Evolutionary conservation across 2,888 invertebrate genomes (phyloP).

Genomic region (Drosophila austrosaltans): DNA sequence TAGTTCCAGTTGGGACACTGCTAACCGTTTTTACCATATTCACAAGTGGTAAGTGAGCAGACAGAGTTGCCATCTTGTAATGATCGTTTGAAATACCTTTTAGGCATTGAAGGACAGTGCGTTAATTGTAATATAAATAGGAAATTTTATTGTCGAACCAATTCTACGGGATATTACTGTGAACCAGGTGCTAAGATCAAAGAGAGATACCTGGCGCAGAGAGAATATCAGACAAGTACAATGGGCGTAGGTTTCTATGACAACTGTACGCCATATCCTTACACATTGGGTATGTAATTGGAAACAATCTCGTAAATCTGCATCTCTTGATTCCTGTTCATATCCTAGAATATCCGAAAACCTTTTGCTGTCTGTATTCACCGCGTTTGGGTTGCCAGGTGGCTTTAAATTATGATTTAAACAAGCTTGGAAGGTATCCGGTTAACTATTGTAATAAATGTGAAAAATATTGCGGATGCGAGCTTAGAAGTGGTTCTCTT

Average conservation of each 20-base stretch:
- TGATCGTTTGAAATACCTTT: background rate
- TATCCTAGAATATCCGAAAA: constrained; percentile 15
- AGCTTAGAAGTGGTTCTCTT: too few relatives aligned
- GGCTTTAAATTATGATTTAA: constrained; percentile 6
- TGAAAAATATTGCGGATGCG: constrained; percentile 16
- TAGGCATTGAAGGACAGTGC: constrained; percentile 25
- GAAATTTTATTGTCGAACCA: background rate
- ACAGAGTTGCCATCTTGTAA: accelerated
- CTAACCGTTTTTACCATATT: background rate
- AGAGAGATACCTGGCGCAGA: accelerated
- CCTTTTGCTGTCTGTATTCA: constrained; percentile 54
- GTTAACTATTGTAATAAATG: constrained; percentile 29
- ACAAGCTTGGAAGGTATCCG: background rate
- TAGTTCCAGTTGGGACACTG: background rate
- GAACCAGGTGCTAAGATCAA: background rate
- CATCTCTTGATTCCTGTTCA: background rate
- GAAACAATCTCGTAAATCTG: background rate
- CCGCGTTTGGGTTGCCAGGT: constrained; percentile 34
- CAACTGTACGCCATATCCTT: constrained; percentile 38
- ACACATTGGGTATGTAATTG: constrained; percentile 18
- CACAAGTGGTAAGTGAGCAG: constrained; percentile 18
- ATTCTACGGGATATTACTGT: constrained; percentile 40
- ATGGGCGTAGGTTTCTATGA: background rate
- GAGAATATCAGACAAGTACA: background rate
- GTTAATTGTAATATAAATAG: constrained; percentile 3